phyloP scores from a whole-genome alignment of 2,888 invertebrate species.

The Drosophila paramelanica region DNA sequence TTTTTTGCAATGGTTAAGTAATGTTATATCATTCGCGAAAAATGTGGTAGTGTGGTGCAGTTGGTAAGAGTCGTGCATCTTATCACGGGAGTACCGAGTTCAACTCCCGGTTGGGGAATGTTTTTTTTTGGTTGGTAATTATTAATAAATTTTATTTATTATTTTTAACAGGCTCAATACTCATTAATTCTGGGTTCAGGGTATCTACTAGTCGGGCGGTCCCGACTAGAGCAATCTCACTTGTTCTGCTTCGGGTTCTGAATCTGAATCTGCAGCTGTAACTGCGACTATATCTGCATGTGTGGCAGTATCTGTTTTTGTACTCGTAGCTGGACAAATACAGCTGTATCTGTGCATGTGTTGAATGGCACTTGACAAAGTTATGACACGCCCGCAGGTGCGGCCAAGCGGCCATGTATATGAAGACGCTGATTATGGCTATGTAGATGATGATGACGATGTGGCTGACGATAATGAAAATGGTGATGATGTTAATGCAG shows the following conservation, averaged over 20 bases:
- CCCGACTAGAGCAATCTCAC: too few species aligned
- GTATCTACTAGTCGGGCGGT: too few species aligned
- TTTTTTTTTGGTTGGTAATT: too few species aligned
- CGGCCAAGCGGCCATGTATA: slow-evolving; percentile 20
- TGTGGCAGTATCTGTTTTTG: slow-evolving; percentile 1
- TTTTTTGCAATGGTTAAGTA: too few species aligned
- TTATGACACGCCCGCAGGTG: slow-evolving; percentile 54
- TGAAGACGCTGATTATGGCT: slow-evolving; percentile 14
- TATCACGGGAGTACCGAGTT: too few species aligned
- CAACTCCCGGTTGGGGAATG: too few species aligned
- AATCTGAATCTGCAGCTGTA: slow-evolving; percentile 1
- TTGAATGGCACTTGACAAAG: slow-evolving; percentile 54
- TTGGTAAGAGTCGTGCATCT: too few species aligned
- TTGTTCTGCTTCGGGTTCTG: background rate
- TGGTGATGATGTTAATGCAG: slow-evolving; percentile 7
- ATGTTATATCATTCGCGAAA: too few species aligned
- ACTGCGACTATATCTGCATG: background rate
- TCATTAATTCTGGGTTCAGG: too few species aligned
- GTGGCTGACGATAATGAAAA: background rate
- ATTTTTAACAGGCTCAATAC: too few species aligned
- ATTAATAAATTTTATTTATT: too few species aligned
- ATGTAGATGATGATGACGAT: slow-evolving; percentile 7
- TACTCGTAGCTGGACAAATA: background rate
- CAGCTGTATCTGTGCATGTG: slow-evolving; percentile 38
- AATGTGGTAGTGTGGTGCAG: too few species aligned